These are phyloP conservation scores for Malthinus flaveolus DNA, from an alignment of 2,888 invertebrate species.

Conservation along the genomic window DNA sequence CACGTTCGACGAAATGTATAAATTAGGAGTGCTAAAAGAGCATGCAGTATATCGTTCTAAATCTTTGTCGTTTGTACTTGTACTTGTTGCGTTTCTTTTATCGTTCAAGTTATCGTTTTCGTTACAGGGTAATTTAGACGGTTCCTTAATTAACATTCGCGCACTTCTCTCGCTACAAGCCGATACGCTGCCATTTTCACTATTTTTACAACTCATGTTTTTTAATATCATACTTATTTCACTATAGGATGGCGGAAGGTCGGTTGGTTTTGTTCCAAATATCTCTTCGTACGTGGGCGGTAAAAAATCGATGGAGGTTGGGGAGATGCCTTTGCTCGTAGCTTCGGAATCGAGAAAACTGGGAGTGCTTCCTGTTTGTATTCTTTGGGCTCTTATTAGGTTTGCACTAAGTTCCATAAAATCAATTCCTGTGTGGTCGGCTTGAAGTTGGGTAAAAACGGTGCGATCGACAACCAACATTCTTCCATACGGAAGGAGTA, in stretches of 20 bases:
- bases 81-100: background rate
- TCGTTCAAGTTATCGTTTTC: background rate
- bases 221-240: constrained; percentile 47
- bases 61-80: background rate
- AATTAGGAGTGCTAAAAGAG: constrained; percentile 4
- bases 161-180: constrained; percentile 4
- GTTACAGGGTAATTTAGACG: background rate
- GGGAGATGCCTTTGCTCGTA: constrained; percentile 59
- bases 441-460: constrained; percentile 58
- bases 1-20: constrained; percentile 11
- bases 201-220: constrained; percentile 14
- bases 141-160: background rate
- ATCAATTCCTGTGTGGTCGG: constrained; percentile 54
- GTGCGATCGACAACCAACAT: constrained; percentile 61
- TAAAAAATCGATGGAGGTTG: constrained; percentile 55
- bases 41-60: background rate
- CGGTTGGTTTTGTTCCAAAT: constrained; percentile 49
- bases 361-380: constrained; percentile 51
- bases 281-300: constrained; percentile 61
- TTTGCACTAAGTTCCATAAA: constrained; percentile 59
- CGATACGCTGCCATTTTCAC: constrained; percentile 6
- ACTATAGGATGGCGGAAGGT: constrained; percentile 52
- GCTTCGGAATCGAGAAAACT: constrained; percentile 58
- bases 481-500: constrained; percentile 59
- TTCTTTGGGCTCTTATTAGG: constrained; percentile 54